phyloP scores from a whole-genome alignment of 2,888 invertebrate genomes.

The Nephrotoma flavescens region DNA sequence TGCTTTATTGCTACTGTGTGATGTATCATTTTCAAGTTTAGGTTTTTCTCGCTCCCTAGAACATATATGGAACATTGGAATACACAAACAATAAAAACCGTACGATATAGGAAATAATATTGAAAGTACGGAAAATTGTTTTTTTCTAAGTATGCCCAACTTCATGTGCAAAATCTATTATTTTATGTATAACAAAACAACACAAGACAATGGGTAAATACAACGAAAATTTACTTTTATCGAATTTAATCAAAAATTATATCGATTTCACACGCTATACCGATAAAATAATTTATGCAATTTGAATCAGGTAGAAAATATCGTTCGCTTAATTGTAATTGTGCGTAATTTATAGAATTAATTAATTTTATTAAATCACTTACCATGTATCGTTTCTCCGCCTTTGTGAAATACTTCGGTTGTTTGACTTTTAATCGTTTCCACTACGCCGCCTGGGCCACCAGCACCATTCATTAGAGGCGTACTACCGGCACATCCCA shows the following conservation, averaged over 20 bases:
- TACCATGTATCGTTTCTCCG: constrained; percentile 14
- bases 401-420: constrained; percentile 12
- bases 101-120: not conserved
- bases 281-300: not conserved
- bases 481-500: constrained; percentile 17
- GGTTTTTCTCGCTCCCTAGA: not conserved
- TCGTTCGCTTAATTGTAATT: not conserved
- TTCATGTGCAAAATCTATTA: not conserved
- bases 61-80: not conserved
- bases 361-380: not conserved
- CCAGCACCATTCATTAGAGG: constrained; percentile 12
- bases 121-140: not conserved
- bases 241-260: not conserved
- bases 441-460: constrained; percentile 10
- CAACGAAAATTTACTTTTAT: not conserved
- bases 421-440: constrained; percentile 13
- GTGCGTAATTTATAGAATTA: not conserved
- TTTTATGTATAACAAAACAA: not conserved
- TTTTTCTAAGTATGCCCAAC: not conserved
- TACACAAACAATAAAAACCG: not conserved
- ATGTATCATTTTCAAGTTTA: not conserved
- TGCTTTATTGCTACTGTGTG: not conserved
- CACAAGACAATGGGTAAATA: not conserved
- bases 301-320: not conserved
- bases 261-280: not conserved